Conservation (phyloP, 35 echinoderm and acorn worm genomes). For the Strongylocentrotus purpuratus region DNA sequence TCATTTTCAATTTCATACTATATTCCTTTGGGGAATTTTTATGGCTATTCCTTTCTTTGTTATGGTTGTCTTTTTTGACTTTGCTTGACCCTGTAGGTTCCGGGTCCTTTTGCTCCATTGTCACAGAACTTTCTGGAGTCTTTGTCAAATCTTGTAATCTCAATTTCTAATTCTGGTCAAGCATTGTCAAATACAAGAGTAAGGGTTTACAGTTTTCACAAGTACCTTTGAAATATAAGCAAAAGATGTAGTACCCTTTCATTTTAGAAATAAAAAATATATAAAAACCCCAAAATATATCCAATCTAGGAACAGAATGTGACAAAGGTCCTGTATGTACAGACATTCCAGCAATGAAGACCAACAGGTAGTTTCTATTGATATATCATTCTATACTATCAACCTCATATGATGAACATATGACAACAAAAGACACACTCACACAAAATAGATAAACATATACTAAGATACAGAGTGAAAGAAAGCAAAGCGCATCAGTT, state of each 20-base stretch:
- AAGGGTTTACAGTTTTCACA: background rate
- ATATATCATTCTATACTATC: too few relatives aligned
- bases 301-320: background rate
- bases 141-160: background rate
- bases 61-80: background rate
- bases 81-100: background rate
- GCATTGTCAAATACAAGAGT: background rate
- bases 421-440: too few relatives aligned
- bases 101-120: background rate
- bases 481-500: too few relatives aligned
- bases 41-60: background rate
- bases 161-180: background rate
- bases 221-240: background rate
- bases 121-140: background rate
- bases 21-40: background rate
- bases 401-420: too few relatives aligned
- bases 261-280: too few relatives aligned
- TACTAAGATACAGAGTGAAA: too few relatives aligned
- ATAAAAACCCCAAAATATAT: too few relatives aligned
- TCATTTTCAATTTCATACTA: background rate
- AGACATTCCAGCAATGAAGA: too few relatives aligned
- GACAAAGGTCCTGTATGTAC: background rate
- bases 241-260: too few relatives aligned
- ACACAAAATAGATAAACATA: too few relatives aligned
- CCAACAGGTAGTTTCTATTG: too few relatives aligned